These are phyloP conservation scores for Yponomeuta cagnagella DNA, from an alignment of 2,888 invertebrate genomes.

Conservation along the genomic window DNA sequence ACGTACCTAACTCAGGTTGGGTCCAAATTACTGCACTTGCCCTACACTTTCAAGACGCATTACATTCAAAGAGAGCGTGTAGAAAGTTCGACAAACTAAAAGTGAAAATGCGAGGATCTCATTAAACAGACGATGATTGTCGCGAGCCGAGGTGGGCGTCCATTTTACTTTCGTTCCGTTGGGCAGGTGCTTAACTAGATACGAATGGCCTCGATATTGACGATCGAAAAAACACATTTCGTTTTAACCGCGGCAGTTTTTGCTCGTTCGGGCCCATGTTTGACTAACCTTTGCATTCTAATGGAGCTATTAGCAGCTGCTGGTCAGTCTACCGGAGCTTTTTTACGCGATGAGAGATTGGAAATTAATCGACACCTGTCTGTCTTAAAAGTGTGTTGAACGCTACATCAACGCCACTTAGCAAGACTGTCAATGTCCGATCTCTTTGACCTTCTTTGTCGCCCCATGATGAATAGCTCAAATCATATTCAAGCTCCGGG, in stretches of 20 bases:
- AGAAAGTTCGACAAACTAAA: slow-evolving; percentile 50
- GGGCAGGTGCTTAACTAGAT: slow-evolving; percentile 15
- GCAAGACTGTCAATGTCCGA: not conserved
- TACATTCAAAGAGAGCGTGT: slow-evolving; percentile 34
- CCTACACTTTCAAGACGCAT: not conserved
- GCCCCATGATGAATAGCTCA: not conserved
- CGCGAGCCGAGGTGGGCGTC: slow-evolving; percentile 7
- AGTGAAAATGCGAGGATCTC: slow-evolving; percentile 45
- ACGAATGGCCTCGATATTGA: slow-evolving; percentile 7
- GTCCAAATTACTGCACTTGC: not conserved
- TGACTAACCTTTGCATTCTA: slow-evolving; percentile 1
- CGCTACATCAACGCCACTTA: not conserved
- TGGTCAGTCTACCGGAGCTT: not conserved
- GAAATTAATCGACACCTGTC: slow-evolving; percentile 1
- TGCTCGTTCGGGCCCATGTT: slow-evolving; percentile 2
- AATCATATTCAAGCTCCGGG: not conserved
- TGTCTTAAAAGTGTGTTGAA: not conserved
- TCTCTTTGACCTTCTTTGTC: not conserved
- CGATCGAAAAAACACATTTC: slow-evolving; percentile 5
- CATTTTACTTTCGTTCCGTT: slow-evolving; percentile 24
- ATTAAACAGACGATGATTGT: slow-evolving; percentile 17
- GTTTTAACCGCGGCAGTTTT: not conserved
- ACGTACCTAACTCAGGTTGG: not conserved
- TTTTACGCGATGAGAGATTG: not conserved
- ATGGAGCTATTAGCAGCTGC: not conserved